phyloP scores from a whole-genome alignment of 2,113 vertebrate genomes.

The Salvelinus namaycush region DNA sequence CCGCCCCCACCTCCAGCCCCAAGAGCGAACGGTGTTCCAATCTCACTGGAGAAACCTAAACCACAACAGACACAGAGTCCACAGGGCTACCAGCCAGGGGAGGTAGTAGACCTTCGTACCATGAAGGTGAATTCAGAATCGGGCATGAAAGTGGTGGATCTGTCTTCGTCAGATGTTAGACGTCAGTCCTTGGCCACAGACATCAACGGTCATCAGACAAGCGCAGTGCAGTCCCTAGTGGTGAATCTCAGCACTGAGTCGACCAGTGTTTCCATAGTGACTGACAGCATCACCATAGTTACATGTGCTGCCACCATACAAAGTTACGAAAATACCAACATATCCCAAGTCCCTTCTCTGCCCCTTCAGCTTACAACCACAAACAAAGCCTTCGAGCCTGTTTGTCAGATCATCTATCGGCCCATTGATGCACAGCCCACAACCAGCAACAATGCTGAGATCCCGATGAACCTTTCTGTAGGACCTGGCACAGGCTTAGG shows the following conservation, averaged over 20 bases:
- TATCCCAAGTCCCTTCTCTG: slow-evolving; percentile 69
- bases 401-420: slow-evolving; percentile 76
- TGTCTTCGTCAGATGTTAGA: slow-evolving; percentile 78
- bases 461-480: slow-evolving; percentile 91
- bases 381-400: slow-evolving; percentile 81
- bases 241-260: slow-evolving; percentile 88
- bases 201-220: slow-evolving; percentile 77
- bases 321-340: slow-evolving; percentile 67
- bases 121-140: slow-evolving; percentile 80
- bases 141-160: slow-evolving; percentile 77
- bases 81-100: slow-evolving; percentile 74
- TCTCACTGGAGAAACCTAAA: slow-evolving; percentile 70
- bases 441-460: slow-evolving; percentile 75
- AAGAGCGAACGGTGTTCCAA: slow-evolving; percentile 69
- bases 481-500: slow-evolving; percentile 72
- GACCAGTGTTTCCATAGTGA: slow-evolving; percentile 76
- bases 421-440: slow-evolving; percentile 72
- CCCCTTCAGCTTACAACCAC: slow-evolving; percentile 87
- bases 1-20: slow-evolving; percentile 67
- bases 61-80: slow-evolving; percentile 78
- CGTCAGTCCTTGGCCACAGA: slow-evolving; percentile 76
- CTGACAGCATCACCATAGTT: slow-evolving; percentile 79
- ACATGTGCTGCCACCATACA: slow-evolving; percentile 81
- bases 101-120: slow-evolving; percentile 92
- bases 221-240: slow-evolving; percentile 88